Conservation (phyloP, 2,888 invertebrate genomes). For the Prostheceraeus crozeri region DNA sequence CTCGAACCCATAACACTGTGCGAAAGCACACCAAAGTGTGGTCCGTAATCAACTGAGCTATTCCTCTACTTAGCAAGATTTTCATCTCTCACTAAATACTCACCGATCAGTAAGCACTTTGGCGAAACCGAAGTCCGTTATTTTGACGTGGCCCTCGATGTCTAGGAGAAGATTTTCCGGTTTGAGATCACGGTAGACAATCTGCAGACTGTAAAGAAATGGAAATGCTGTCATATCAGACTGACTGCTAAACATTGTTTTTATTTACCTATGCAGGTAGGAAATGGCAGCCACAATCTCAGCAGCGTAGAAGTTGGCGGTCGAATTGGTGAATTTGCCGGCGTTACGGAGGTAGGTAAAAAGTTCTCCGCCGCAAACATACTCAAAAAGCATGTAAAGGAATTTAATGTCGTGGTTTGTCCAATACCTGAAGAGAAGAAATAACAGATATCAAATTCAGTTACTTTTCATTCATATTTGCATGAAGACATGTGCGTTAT, state of each 20-base stretch:
- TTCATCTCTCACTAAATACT: slow-evolving; percentile 39
- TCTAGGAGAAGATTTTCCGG: slow-evolving; percentile 81
- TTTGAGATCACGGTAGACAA: slow-evolving; percentile 56
- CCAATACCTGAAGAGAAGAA: slow-evolving; percentile 74
- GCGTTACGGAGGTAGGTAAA: slow-evolving; percentile 88
- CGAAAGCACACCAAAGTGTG: too few species aligned
- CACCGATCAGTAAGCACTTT: slow-evolving; percentile 80
- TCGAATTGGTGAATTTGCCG: slow-evolving; percentile 70
- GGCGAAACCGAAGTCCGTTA: slow-evolving; percentile 95
- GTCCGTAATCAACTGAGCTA: too few species aligned
- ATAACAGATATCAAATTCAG: too few species aligned
- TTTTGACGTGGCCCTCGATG: slow-evolving; percentile 84
- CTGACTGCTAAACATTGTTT: too few species aligned
- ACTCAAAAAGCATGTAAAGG: slow-evolving; percentile 93
- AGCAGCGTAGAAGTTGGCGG: slow-evolving; percentile 81
- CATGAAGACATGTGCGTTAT: too few species aligned
- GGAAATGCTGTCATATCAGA: background rate
- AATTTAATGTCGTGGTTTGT: slow-evolving; percentile 79
- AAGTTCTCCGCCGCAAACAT: slow-evolving; percentile 85
- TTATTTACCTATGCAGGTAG: slow-evolving; percentile 69
- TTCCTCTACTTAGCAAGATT: too few species aligned
- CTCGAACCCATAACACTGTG: too few species aligned
- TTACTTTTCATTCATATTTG: too few species aligned
- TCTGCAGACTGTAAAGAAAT: slow-evolving; percentile 38
- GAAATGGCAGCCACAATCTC: slow-evolving; percentile 88